Evolutionary conservation across 2,888 invertebrate species (phyloP), one percentile per base, ranked within the genome.

Genomic region (Brachyopa scutellaris): DNA sequence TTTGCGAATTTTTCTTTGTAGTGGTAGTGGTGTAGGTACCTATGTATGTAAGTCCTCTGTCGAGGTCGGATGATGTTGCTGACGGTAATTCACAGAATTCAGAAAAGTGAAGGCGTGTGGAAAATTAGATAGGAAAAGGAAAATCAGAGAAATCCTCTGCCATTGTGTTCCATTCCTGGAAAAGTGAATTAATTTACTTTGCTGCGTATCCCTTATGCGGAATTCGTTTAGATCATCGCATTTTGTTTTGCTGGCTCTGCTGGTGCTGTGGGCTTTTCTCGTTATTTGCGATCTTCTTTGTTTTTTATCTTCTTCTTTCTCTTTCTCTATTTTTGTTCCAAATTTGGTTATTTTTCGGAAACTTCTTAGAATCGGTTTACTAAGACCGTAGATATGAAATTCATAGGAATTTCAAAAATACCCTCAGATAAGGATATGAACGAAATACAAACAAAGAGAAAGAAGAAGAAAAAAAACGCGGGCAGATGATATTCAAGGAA

Each of bases 201-300:
- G 11, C 21, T 45, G 21, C 23, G 42, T 45, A 45, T 15, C 21
- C 45, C 21, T 21, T 1, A 23, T 8, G 45, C 19, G 9, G 23
- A 45, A 21, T 45, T 21, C 11, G 21, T 45, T 45, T 45, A 45
- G 45, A 45, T 45, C 45, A 11, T 9, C 45, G 42, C n/a, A 45
- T 45, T 15, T 6, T 15, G 1, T 15, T 38, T 38, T 7, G 38
- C 36, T 38, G 38, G 17, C 17, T 13, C 17, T 38, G 15, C 6
- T 38, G 13, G 38, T 8, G 36, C 13, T 36, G 13, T 36, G 5
- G 11, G 36, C 11, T 13, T 5, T 13, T 13, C 36, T 36, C 6
- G 36, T 13, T 11, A 36, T 36, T 36, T 36, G 9, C 31, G 6
- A 7, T 29, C 29, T 29, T n/a, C n/a, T n/a, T n/a, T n/a, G n/a